These are phyloP conservation scores for Caenorhabditis doughertyi DNA, from an alignment of 2,888 invertebrate species.

Conservation along the genomic window DNA sequence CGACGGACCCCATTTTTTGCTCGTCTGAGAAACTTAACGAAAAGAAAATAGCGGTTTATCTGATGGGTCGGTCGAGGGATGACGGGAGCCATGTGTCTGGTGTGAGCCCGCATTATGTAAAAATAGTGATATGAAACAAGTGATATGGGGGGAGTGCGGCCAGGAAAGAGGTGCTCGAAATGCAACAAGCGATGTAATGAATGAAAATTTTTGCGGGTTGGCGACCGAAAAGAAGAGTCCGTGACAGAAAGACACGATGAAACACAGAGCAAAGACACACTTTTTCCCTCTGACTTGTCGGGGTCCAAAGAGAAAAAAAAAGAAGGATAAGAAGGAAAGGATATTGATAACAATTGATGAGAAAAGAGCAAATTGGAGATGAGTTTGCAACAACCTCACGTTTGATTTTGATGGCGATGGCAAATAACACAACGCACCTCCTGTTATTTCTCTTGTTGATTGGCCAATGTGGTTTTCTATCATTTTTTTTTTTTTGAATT, in stretches of 20 bases:
- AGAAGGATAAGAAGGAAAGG: conserved; percentile 5
- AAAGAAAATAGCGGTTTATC: conserved; percentile 14
- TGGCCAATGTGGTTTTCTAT: conserved; percentile 39
- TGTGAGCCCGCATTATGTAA: conserved; percentile 52
- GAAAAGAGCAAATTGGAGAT: conserved; percentile 62
- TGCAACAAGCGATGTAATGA: conserved; percentile 64
- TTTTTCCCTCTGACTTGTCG: conserved; percentile 39
- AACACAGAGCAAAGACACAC: conserved; percentile 51
- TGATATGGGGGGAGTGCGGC: conserved; percentile 39
- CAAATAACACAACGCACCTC: conserved; percentile 47
- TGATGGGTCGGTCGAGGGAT: conserved; percentile 16
- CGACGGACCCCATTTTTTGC: conserved; percentile 42
- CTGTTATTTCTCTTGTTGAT: conserved; percentile 30
- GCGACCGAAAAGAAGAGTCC: conserved; percentile 42
- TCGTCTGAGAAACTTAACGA: conserved; percentile 54
- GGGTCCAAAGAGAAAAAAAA: conserved; percentile 17
- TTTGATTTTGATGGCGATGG: conserved; percentile 56
- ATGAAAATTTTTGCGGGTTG: conserved; percentile 63
- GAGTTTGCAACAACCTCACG: conserved; percentile 62
- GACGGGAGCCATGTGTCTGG: conserved; percentile 51
- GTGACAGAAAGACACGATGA: conserved; percentile 53
- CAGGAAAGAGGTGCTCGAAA: conserved; percentile 50
- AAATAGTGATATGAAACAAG: conserved; percentile 64
- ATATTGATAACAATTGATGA: conserved; percentile 64
- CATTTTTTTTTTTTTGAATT: conserved; percentile 3